phyloP scores from a whole-genome alignment of 1,140 invertebrate species.

The Streblospio benedicti region DNA sequence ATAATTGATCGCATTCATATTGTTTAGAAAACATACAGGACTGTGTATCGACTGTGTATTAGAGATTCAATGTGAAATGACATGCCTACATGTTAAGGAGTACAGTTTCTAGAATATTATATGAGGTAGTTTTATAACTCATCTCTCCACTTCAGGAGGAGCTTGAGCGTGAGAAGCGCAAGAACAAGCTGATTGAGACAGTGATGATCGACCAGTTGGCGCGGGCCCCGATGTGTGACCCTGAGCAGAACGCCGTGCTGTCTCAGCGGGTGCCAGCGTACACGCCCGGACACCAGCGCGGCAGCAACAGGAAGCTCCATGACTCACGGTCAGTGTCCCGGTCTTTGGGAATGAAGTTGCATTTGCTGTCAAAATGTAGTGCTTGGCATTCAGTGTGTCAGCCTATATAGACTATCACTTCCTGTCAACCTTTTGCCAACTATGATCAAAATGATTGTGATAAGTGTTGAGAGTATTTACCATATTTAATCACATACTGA shows the following conservation, averaged over 20 bases:
- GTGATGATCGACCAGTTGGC: constrained; percentile 43
- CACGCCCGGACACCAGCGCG: constrained; percentile 22
- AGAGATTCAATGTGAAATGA: no score
- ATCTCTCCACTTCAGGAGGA: constrained; percentile 41
- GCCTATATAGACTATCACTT: neutral
- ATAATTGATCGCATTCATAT: no score
- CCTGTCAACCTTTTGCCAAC: neutral
- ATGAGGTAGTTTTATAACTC: no score
- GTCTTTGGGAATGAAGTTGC: neutral
- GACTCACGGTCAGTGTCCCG: constrained; percentile 32
- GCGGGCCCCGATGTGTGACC: constrained; percentile 26
- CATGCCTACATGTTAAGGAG: no score
- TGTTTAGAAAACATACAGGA: no score
- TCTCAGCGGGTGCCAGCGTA: constrained; percentile 3
- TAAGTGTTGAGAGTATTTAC: neutral
- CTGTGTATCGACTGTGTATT: no score
- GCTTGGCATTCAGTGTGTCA: neutral
- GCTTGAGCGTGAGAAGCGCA: constrained; percentile 38
- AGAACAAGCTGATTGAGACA: constrained; percentile 40
- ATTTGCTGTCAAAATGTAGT: neutral
- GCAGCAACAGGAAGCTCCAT: constrained; percentile 35
- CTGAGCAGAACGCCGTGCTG: neutral
- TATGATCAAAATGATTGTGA: neutral
- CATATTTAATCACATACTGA: neutral
- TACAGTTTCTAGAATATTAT: no score